phyloP scores from a whole-genome alignment of 2,113 vertebrate species.

The Haliaeetus leucogaster region DNA sequence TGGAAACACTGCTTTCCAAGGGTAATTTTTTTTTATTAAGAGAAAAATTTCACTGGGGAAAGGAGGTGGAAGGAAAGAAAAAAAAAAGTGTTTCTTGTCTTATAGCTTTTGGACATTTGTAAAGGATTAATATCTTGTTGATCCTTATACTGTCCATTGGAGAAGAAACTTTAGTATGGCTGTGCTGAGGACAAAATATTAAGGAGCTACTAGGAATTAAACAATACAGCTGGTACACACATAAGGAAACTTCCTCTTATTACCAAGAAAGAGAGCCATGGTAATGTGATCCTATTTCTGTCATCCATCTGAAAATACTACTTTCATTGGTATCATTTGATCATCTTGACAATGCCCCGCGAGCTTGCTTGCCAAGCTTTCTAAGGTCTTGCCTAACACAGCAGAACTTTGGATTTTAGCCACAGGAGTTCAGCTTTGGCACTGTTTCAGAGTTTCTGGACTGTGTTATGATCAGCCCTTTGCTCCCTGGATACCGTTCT shows the following conservation, averaged over 20 bases:
- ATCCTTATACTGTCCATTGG: neutral
- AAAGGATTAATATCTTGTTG: neutral
- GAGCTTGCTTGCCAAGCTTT: neutral
- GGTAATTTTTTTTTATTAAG: neutral
- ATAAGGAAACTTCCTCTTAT: neutral
- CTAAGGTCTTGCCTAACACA: neutral
- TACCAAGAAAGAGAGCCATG: neutral
- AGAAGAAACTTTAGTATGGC: neutral
- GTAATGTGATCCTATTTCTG: neutral
- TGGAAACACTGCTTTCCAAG: neutral
- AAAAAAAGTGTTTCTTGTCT: neutral
- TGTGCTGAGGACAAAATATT: neutral
- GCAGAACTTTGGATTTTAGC: neutral
- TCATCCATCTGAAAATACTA: neutral
- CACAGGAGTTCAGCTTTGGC: neutral
- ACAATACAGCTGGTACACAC: neutral
- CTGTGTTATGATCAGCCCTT: neutral
- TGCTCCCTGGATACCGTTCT: neutral
- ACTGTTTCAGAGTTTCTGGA: neutral
- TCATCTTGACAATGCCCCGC: neutral
- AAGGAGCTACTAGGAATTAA: neutral
- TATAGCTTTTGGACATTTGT: neutral
- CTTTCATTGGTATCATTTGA: neutral
- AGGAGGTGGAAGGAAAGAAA: neutral
- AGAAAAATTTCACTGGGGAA: neutral